Evolutionary conservation across 2,888 invertebrate genomes (phyloP).

Genomic region (Thereva unica): DNA sequence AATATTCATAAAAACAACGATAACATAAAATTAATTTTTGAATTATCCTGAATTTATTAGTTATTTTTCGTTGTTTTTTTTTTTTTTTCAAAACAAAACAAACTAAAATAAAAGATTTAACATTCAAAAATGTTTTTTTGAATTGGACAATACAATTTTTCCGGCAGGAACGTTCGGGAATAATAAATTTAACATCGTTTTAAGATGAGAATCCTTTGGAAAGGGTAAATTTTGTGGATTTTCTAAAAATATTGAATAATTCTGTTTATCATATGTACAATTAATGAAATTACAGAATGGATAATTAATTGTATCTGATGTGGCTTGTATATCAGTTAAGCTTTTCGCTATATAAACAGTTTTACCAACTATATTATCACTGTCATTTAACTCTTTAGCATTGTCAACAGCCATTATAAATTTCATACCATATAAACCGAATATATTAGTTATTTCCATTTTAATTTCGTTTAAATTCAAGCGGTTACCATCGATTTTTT

Average conservation of each 20-base stretch:
- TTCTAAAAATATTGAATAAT: constrained; percentile 67
- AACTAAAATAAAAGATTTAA: too few relatives aligned
- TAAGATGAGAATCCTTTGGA: background rate
- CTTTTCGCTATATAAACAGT: constrained; percentile 56
- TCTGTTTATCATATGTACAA: constrained; percentile 61
- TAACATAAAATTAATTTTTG: too few relatives aligned
- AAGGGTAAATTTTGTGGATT: constrained; percentile 61
- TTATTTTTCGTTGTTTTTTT: too few relatives aligned
- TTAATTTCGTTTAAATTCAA: constrained; percentile 63
- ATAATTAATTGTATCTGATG: background rate
- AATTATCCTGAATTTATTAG: too few relatives aligned
- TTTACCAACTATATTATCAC: constrained; percentile 56
- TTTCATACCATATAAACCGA: constrained; percentile 69
- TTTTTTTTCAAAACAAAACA: too few relatives aligned
- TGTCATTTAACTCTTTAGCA: constrained; percentile 55
- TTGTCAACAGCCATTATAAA: constrained; percentile 61
- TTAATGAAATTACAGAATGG: constrained; percentile 70
- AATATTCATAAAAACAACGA: too few relatives aligned
- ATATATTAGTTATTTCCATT: constrained; percentile 65
- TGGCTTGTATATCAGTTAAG: background rate
- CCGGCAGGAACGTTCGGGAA: constrained; percentile 1
- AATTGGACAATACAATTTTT: background rate
- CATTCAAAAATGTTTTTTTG: too few relatives aligned
- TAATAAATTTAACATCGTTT: background rate
- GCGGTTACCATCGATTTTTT: constrained; percentile 64